These are phyloP conservation scores for Drosophila pallidifrons DNA, from an alignment of 1,140 invertebrate genomes.

Conservation along the genomic window DNA sequence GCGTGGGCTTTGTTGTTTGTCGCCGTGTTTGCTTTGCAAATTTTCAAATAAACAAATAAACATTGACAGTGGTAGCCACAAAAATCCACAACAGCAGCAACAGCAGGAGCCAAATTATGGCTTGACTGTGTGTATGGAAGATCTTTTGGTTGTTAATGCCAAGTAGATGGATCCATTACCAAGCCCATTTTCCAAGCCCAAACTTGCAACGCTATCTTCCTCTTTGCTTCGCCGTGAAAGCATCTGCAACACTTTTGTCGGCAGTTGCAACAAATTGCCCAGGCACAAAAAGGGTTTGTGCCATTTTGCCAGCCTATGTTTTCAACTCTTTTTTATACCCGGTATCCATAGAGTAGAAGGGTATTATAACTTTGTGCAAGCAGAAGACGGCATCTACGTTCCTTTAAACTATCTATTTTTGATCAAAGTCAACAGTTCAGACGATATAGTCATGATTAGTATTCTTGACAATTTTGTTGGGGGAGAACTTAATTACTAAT, in stretches of 20 bases:
- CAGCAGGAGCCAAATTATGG: conserved; percentile 12
- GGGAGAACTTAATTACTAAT: too few relatives aligned
- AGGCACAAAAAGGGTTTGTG: conserved; percentile 10
- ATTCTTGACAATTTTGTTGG: too few relatives aligned
- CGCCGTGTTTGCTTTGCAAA: conserved; percentile 26
- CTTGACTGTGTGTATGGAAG: neutral
- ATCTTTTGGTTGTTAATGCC: neutral
- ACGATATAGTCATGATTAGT: too few relatives aligned
- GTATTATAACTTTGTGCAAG: too few relatives aligned
- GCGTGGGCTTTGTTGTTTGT: conserved; percentile 9
- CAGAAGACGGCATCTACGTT: too few relatives aligned
- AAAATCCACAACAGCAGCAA: conserved; percentile 13
- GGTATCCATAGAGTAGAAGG: too few relatives aligned
- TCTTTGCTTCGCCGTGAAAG: neutral
- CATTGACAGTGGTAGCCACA: conserved; percentile 35
- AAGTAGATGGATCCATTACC: conserved; percentile 16
- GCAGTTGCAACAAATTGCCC: conserved; percentile 15
- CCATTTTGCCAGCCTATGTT: conserved; percentile 1
- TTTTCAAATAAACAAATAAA: conserved; percentile 56
- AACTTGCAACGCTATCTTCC: neutral
- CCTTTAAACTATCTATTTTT: too few relatives aligned
- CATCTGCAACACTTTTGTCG: conserved; percentile 15
- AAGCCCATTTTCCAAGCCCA: neutral
- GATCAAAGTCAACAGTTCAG: too few relatives aligned
- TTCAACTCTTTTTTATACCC: too few relatives aligned